A percentile compares a stretch with the other conserved stretches of the same genome.
Conservation (phyloP, 2,888 invertebrate species). For the Gortyna flavago region DNA sequence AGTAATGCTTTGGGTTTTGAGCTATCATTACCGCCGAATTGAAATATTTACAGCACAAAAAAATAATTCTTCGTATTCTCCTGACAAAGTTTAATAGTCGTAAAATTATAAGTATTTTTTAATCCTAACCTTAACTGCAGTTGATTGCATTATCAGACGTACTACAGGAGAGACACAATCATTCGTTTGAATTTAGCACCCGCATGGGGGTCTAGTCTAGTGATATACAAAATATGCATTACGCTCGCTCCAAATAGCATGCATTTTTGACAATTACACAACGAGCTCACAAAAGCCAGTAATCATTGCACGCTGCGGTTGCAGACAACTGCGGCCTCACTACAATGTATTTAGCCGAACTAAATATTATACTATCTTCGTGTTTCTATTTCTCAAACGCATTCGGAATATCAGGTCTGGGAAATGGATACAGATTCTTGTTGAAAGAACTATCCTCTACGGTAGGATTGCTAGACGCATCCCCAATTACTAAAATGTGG, state of each 20-base stretch:
- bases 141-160: neutral
- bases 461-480: conserved; percentile 58
- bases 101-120: neutral
- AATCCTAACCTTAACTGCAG: neutral
- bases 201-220: conserved; percentile 38
- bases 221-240: conserved; percentile 43
- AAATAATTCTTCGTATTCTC: neutral
- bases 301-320: conserved; percentile 1
- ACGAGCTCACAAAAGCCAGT: conserved; percentile 7
- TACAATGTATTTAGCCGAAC: conserved; percentile 61
- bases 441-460: conserved; percentile 69
- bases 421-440: conserved; percentile 73
- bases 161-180: neutral
- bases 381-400: conserved; percentile 64
- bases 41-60: neutral
- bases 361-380: conserved; percentile 61
- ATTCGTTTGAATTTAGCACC: conserved; percentile 36
- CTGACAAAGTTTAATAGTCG: neutral
- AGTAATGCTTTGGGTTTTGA: neutral
- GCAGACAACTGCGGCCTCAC: neutral
- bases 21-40: neutral
- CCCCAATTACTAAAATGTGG: conserved; percentile 72
- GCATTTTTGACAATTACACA: conserved; percentile 22
- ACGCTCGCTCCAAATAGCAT: conserved; percentile 51
- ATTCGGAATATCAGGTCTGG: conserved; percentile 70